Evolutionary conservation across 2,888 invertebrate species (phyloP), one percentile per base, ranked within the genome.

Genomic region (Nymphalis polychloros): DNA sequence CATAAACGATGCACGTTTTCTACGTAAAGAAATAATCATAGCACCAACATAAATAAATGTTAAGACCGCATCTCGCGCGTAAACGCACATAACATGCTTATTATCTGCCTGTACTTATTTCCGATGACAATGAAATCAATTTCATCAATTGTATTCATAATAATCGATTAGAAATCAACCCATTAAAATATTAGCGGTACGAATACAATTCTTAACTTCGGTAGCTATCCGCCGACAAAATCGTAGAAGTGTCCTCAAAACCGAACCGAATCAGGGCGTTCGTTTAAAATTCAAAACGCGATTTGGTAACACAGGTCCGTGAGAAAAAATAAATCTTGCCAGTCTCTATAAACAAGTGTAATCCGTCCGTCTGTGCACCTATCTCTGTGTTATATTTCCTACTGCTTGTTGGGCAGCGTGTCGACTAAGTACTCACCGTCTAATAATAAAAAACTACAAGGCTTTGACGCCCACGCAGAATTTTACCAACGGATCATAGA

Each of bases 361-460:
- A n/a, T 10, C 31, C 31, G 6, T 8, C 27, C 19, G 19, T 53
- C 41, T 10, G 23, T n/a, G 31, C 41, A 49, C 49, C 13, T 19
- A 19, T 47, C 23, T 41, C 49, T 23, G 52, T 23, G 16, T 52
- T 16, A 20, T 53, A 1, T 5, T 23, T n/a, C 13, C 17, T 10
- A 1, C 17, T 49, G 59, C 20, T 35, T 2, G 6, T 1, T 49
- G 10, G 27, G 19, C 17, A 19, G 23, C 31, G 46, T 8, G 61
- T 53, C 53, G 17, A n/a, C 53, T 61, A 48, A 55, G 61, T 55
- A 35, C 19, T 48, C 35, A 48, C 41, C 35, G 64, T 49, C 66
- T 66, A 66, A 59, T 66, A 53, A 60, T 66, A 66, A 66, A 31
- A 48, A 48, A 41, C 48, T 53, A 66, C 23, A 31, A 60, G 66